Conservation (phyloP, 2,797 vertebrate species). For the Eulemur coronatus region DNA sequence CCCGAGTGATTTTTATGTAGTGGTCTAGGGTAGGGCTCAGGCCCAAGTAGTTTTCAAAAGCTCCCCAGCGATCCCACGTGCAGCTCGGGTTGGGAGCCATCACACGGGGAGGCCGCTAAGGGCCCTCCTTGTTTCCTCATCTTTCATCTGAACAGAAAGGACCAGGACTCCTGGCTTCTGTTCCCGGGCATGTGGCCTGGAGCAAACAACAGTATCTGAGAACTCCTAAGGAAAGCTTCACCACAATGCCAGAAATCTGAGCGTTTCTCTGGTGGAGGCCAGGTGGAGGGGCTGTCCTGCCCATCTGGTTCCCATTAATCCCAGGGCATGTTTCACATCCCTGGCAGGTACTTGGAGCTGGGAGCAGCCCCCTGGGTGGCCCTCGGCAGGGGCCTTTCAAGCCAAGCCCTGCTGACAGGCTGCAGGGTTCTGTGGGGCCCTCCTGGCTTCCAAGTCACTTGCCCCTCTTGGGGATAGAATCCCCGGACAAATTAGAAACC, state of each 20-base stretch:
- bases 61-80: not conserved
- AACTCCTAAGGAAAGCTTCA: slow-evolving; percentile 50
- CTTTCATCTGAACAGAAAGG: slow-evolving; percentile 26
- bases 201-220: slow-evolving; percentile 6
- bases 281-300: slow-evolving; percentile 76
- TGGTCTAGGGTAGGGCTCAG: not conserved
- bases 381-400: slow-evolving; percentile 80
- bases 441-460: slow-evolving; percentile 82
- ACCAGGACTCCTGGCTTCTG: slow-evolving; percentile 2
- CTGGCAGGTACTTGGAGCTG: slow-evolving; percentile 85
- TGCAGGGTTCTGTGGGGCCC: slow-evolving; percentile 77
- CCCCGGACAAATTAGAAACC: slow-evolving; percentile 77
- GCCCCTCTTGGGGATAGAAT: slow-evolving; percentile 78
- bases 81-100: not conserved
- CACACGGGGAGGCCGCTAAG: not conserved
- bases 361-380: slow-evolving; percentile 87
- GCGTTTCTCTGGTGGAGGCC: slow-evolving; percentile 44
- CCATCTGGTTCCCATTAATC: slow-evolving; percentile 87
- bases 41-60: not conserved
- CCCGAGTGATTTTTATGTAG: not conserved
- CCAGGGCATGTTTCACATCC: slow-evolving; percentile 84
- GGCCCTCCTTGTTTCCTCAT: not conserved
- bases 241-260: slow-evolving; percentile 58
- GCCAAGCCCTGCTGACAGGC: slow-evolving; percentile 80
- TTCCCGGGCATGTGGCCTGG: slow-evolving; percentile 2